Evolutionary conservation across 2,113 vertebrate species (phyloP).

Genomic region (Carassius gibelio): DNA sequence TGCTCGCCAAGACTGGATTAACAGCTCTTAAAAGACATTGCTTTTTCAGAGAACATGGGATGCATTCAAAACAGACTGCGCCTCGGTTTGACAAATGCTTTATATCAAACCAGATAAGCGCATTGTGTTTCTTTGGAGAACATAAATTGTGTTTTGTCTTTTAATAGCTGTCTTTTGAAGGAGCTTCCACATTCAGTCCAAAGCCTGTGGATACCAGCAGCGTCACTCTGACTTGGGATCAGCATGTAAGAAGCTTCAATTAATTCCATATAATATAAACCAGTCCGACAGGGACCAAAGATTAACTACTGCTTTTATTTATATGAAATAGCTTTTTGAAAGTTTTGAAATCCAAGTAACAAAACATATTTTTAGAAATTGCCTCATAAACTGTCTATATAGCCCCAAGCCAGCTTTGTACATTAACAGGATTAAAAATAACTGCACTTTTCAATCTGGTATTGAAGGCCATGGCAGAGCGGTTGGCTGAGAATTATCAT

Average conservation of each 20-base stretch:
- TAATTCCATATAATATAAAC: not conserved
- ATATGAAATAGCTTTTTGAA: not conserved
- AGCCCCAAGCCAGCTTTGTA: not conserved
- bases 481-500: constrained; percentile 95
- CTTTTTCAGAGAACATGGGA: not conserved
- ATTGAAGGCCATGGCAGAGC: constrained; percentile 89
- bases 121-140: not conserved
- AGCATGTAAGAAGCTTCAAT: constrained; percentile 81
- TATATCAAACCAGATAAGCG: not conserved
- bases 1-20: not conserved
- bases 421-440: constrained; percentile 2
- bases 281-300: not conserved
- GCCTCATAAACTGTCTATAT: not conserved
- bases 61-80: not conserved
- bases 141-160: not conserved
- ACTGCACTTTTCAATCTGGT: not conserved
- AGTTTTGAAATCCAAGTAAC: not conserved
- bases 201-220: constrained; percentile 93
- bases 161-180: constrained; percentile 80
- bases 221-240: constrained; percentile 88
- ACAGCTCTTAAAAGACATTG: not conserved
- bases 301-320: not conserved
- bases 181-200: constrained; percentile 86
- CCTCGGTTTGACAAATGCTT: not conserved
- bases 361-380: not conserved